Evolutionary conservation across 2,113 vertebrate genomes (phyloP), one percentile per base, ranked within the genome.

Genomic region (Pongo abelii): DNA sequence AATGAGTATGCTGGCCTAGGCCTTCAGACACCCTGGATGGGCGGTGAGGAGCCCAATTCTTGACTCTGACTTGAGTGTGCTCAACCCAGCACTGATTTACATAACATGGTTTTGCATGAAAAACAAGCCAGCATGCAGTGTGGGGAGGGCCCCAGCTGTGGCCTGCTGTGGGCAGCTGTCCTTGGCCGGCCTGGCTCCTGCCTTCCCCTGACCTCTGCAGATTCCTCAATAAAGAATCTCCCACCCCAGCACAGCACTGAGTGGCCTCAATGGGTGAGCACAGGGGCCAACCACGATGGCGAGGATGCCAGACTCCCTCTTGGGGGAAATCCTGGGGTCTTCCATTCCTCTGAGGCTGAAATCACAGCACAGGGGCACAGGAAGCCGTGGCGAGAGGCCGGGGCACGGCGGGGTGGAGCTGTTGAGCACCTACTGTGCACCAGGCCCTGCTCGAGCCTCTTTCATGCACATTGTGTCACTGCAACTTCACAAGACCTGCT

Each of bases 171-270:
- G 52, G 74, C 55, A 50, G 79, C 91, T 40, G 83, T 50, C 84
- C 87, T 84, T 18, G 64, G 80, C n/a, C 20, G 4, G 4, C 77
- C 81, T 25, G 75, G 55, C 72, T 50, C 43, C 69, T 2, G 8
- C 87, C 79, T 84, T 83, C 84, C 79, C 20, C 91, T 38, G 80
- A 92, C 92, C 77, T 88, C 74, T 67, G 78, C 59, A 52, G 64
- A 89, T 43, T 59, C 81, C 88, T 40, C 57, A 8, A 9, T 17
- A 11, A 22, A 77, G 95, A 43, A 14, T 50, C 67, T 48, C 38
- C 20, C 50, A 23, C 57, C 87, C 46, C 38, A n/a, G 61, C 30
- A 4, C 5, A 30, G 43, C 55, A 7, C 16, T 25, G 0, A 4
- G 40, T 25, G 35, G 38, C 74, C 59, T 74, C 0, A 3, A 5